Conservation (phyloP, 2,888 invertebrate genomes). For the Protodeltote pygarga region DNA sequence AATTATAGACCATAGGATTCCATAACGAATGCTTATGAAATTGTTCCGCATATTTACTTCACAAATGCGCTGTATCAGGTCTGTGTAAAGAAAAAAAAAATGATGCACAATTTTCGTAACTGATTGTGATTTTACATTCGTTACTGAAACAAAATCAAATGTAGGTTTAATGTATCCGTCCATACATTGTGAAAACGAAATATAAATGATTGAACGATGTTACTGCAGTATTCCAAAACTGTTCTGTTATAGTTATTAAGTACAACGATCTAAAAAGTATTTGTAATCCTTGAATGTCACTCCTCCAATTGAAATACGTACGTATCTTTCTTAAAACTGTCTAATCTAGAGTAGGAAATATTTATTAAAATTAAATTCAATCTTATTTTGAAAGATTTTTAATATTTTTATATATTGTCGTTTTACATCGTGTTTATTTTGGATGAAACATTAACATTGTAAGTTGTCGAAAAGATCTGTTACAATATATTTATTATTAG, state of each 20-base stretch:
- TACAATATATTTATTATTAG: conserved; percentile 46
- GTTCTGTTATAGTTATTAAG: conserved; percentile 44
- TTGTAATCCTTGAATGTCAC: conserved; percentile 18
- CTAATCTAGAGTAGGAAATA: conserved; percentile 19
- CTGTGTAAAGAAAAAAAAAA: conserved; percentile 33
- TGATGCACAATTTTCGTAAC: conserved; percentile 42
- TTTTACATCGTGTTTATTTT: conserved; percentile 26
- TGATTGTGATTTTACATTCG: conserved; percentile 10
- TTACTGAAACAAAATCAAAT: conserved; percentile 16
- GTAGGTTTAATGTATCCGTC: conserved; percentile 55
- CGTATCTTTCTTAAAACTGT: conserved; percentile 22
- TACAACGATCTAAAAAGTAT: conserved; percentile 46
- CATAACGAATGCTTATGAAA: no score
- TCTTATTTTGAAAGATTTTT: conserved; percentile 4
- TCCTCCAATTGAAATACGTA: conserved; percentile 27
- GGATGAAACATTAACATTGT: conserved; percentile 14
- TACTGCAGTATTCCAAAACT: conserved; percentile 46
- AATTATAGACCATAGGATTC: no score
- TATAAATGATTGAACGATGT: conserved; percentile 31
- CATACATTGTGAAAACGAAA: conserved; percentile 37
- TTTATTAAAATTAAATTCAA: conserved; percentile 29
- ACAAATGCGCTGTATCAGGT: conserved; percentile 38
- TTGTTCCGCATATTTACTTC: conserved; percentile 34
- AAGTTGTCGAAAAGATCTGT: conserved; percentile 55
- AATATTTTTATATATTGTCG: conserved; percentile 9